phyloP scores from a whole-genome alignment of 2,113 vertebrate genomes.

The Gambusia holbrooki region DNA sequence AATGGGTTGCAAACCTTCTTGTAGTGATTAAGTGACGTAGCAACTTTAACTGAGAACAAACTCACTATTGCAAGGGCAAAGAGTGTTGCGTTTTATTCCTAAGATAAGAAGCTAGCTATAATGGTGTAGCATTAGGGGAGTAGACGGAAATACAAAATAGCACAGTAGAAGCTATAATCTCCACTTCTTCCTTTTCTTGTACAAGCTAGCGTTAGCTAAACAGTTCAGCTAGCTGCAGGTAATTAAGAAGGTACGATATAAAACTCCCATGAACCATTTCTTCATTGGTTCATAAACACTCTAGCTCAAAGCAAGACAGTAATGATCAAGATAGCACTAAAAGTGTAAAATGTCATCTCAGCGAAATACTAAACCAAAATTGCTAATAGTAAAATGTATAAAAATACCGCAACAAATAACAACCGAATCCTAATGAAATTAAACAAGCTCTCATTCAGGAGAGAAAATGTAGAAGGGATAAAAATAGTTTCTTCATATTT shows the following conservation, averaged over 20 bases:
- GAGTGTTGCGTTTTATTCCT: not conserved
- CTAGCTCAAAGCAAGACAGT: too few species aligned
- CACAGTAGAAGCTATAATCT: too few species aligned
- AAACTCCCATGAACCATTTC: not conserved
- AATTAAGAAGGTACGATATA: too few species aligned
- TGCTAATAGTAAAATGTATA: too few species aligned
- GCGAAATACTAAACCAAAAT: too few species aligned
- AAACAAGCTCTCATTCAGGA: not conserved
- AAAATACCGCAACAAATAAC: not conserved
- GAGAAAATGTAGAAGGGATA: not conserved
- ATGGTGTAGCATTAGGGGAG: not conserved
- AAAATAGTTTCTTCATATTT: not conserved
- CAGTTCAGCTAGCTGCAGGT: too few species aligned
- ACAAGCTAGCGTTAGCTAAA: too few species aligned
- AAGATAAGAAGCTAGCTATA: not conserved
- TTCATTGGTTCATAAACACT: too few species aligned
- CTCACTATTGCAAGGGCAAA: not conserved
- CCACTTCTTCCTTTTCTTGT: too few species aligned
- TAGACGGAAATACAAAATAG: too few species aligned
- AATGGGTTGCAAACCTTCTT: not conserved
- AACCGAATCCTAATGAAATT: not conserved
- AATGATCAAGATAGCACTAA: too few species aligned
- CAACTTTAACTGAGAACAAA: not conserved
- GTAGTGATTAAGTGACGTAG: not conserved
- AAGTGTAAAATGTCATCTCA: too few species aligned